Percentiles rank a stretch among this genome's conserved stretches.
Conservation (phyloP, 2,797 vertebrate species). For the Anolis apletophallus region DNA sequence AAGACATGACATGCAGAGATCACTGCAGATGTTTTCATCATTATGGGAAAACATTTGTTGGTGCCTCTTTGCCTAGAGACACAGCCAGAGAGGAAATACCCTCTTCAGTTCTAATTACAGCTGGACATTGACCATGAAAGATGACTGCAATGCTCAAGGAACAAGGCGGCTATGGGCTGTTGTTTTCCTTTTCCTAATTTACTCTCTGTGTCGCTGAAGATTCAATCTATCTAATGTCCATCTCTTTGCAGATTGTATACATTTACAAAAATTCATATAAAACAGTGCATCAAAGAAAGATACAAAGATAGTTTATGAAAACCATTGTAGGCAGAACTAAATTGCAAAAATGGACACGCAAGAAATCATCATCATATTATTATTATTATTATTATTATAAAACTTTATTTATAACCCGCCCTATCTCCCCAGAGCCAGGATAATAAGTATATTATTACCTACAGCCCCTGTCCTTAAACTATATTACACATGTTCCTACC, state of each 20-base stretch:
- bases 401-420: too few relatives aligned
- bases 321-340: not conserved
- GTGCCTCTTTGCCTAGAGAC: constrained; percentile 65
- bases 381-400: too few relatives aligned
- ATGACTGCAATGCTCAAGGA: not conserved
- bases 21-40: constrained; percentile 61
- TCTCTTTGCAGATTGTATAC: not conserved
- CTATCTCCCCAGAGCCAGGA: too few relatives aligned
- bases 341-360: not conserved
- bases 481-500: too few relatives aligned
- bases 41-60: constrained; percentile 62
- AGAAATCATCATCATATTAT: too few relatives aligned
- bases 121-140: constrained; percentile 52
- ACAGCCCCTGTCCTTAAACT: too few relatives aligned
- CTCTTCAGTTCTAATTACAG: constrained; percentile 60
- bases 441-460: not conserved
- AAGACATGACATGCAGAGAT: constrained; percentile 57
- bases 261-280: too few relatives aligned
- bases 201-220: constrained; percentile 2
- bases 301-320: not conserved
- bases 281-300: not conserved
- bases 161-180: constrained; percentile 10
- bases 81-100: constrained; percentile 55
- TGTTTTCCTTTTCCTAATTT: not conserved
- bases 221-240: not conserved